Evolutionary conservation across 1,140 invertebrate genomes (phyloP).

Genomic region (Macrostomum lignano): DNA sequence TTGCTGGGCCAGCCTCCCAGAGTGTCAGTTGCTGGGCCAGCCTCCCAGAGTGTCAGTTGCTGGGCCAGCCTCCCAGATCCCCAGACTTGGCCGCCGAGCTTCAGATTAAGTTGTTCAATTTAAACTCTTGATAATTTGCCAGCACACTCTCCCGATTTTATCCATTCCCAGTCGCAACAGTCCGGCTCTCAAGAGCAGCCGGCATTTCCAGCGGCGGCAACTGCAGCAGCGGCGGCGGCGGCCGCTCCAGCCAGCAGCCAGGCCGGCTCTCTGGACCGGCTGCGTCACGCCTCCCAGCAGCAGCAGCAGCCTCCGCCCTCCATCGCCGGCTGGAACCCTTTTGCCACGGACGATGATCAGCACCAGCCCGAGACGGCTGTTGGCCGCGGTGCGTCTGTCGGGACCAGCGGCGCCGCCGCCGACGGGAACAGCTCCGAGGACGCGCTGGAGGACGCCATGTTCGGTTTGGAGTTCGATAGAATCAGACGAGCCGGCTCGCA

Average conservation of each 20-base stretch:
- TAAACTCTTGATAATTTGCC: background rate
- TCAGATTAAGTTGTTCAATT: too few species aligned
- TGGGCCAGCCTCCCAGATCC: too few species aligned
- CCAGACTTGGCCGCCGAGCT: too few species aligned
- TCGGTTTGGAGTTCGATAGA: conserved; percentile 56
- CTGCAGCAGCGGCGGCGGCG: conserved; percentile 10
- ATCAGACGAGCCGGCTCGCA: conserved; percentile 47
- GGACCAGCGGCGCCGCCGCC: too few species aligned
- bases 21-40: too few species aligned
- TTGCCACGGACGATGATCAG: conserved; percentile 40
- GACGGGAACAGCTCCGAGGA: conserved; percentile 35
- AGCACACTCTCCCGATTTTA: too few species aligned
- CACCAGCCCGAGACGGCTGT: too few species aligned
- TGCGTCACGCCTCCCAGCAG: conserved; percentile 10
- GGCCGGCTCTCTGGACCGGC: conserved; percentile 5
- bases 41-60: too few species aligned
- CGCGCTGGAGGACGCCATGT: conserved; percentile 50
- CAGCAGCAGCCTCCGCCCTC: conserved; percentile 20
- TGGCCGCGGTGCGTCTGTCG: too few species aligned
- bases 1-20: too few species aligned
- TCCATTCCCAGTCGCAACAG: conserved; percentile 1
- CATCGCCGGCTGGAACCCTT: conserved; percentile 49
- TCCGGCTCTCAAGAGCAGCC: conserved; percentile 1
- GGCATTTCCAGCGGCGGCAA: conserved; percentile 9
- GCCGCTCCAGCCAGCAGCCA: conserved; percentile 10